These are phyloP conservation scores for Mystacides longicornis DNA, from an alignment of 2,888 invertebrate genomes.

Conservation along the genomic window DNA sequence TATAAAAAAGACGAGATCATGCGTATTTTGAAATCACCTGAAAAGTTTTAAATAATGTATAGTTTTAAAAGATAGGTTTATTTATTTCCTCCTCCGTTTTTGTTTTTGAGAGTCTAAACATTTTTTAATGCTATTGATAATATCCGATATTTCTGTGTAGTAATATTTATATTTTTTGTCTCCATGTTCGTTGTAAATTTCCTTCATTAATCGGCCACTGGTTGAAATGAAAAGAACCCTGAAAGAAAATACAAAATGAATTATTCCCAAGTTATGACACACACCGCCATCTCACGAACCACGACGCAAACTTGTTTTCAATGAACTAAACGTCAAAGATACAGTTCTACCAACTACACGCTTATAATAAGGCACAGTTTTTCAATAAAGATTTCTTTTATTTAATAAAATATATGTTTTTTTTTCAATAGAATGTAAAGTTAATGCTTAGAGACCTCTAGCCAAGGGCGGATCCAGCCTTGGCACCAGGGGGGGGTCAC, in stretches of 20 bases:
- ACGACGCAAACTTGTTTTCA: too few relatives aligned
- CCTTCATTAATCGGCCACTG: conserved; percentile 45
- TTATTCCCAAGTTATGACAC: not conserved
- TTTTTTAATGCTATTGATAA: conserved; percentile 45
- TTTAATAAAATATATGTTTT: too few relatives aligned
- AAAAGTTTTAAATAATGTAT: too few relatives aligned
- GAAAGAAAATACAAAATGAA: conserved; percentile 22
- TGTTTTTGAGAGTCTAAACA: not conserved
- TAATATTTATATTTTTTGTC: conserved; percentile 52
- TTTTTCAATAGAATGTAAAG: too few relatives aligned
- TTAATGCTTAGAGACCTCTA: too few relatives aligned
- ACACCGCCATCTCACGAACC: not conserved
- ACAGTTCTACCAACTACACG: too few relatives aligned
- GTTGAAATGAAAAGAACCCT: conserved; percentile 57
- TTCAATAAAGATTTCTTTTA: not conserved
- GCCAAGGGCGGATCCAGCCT: too few relatives aligned
- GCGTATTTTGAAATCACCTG: too few relatives aligned
- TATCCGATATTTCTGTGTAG: conserved; percentile 46
- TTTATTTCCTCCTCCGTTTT: not conserved
- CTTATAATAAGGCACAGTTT: not conserved
- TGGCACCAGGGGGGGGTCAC: too few relatives aligned
- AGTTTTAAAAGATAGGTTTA: too few relatives aligned
- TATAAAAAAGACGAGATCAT: too few relatives aligned
- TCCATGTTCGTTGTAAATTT: conserved; percentile 52
- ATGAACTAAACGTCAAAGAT: too few relatives aligned